Percentiles rank a stretch among this genome's conserved stretches.
Conservation (phyloP, 2,888 invertebrate species). For the Chymomyza amoena region DNA sequence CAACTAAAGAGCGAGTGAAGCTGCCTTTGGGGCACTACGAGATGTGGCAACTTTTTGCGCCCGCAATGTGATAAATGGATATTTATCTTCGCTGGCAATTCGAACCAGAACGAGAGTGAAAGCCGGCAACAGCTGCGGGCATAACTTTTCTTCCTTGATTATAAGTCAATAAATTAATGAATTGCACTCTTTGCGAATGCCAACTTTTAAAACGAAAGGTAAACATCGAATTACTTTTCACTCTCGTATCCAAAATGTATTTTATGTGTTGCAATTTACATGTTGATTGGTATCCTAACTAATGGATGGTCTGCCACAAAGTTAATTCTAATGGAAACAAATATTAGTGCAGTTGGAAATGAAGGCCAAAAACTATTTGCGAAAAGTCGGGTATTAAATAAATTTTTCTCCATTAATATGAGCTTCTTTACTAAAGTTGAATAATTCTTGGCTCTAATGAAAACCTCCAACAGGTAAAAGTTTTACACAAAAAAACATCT, state of each 20-base stretch:
- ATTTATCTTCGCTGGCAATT: conserved; percentile 37
- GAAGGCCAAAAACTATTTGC: not conserved
- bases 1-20: conserved; percentile 15
- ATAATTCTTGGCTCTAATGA: too few relatives aligned
- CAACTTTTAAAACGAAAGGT: not conserved
- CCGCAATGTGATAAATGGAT: conserved; percentile 42
- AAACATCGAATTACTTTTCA: not conserved
- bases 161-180: conserved; percentile 65
- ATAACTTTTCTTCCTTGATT: conserved; percentile 46
- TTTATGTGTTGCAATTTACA: not conserved
- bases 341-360: not conserved
- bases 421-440: too few relatives aligned
- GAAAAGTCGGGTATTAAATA: too few relatives aligned
- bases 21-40: conserved; percentile 2
- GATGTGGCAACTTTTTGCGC: conserved; percentile 15
- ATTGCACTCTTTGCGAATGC: conserved; percentile 34
- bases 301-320: not conserved
- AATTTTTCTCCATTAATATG: too few relatives aligned
- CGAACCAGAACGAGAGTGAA: not conserved
- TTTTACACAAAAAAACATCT: too few relatives aligned
- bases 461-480: too few relatives aligned
- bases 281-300: not conserved
- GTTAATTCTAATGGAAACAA: not conserved
- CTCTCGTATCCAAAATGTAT: not conserved
- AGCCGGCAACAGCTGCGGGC: conserved; percentile 30